These are phyloP conservation scores for Acleris literana DNA, from an alignment of 2,888 invertebrate genomes.

Conservation along the genomic window DNA sequence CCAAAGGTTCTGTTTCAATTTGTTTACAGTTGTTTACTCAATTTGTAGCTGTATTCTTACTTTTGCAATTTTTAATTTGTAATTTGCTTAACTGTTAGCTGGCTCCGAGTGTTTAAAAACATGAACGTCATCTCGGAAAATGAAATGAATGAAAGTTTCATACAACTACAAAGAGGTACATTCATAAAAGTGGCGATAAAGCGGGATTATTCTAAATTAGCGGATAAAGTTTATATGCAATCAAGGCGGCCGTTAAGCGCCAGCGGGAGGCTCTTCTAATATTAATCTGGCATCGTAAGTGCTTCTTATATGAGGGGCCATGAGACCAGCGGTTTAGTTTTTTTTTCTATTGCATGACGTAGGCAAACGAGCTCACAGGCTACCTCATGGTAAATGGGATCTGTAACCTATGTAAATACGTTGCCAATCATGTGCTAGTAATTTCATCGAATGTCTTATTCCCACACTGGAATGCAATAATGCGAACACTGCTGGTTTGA, in stretches of 20 bases:
- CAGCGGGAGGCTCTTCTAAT: constrained; percentile 47
- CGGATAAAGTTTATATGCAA: constrained; percentile 59
- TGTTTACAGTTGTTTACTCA: too few species aligned
- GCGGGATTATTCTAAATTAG: constrained; percentile 52
- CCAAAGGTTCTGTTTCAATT: too few species aligned
- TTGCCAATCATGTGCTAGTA: too few species aligned
- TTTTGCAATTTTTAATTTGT: too few species aligned
- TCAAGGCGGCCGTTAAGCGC: constrained; percentile 45
- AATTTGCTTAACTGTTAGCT: not conserved
- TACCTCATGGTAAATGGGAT: too few species aligned
- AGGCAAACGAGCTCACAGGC: too few species aligned
- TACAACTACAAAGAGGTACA: constrained; percentile 25
- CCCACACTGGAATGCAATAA: too few species aligned
- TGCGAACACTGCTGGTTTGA: too few species aligned
- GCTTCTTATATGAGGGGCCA: constrained; percentile 45
- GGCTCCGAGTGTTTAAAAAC: not conserved
- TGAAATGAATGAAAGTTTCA: not conserved
- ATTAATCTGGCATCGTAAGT: constrained; percentile 48
- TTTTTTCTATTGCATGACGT: not conserved
- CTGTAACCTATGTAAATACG: too few species aligned
- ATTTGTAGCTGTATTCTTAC: too few species aligned
- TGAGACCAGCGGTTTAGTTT: constrained; percentile 14
- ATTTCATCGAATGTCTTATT: too few species aligned
- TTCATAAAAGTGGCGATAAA: constrained; percentile 51
- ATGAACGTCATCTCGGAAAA: not conserved